phyloP scores from a whole-genome alignment of 2,888 invertebrate genomes.

The Machimus atricapillus region DNA sequence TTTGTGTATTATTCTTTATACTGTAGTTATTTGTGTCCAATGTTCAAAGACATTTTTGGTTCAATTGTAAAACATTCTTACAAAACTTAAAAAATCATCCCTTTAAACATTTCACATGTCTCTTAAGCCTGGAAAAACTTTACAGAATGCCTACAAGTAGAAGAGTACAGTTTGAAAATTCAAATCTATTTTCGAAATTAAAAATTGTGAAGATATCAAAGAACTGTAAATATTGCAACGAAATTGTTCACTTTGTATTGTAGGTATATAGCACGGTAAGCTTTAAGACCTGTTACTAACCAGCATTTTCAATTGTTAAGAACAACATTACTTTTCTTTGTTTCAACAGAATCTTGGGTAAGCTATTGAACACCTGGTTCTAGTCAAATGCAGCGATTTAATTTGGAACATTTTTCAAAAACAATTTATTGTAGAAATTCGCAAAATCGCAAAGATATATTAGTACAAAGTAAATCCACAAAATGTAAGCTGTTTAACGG shows the following conservation, averaged over 20 bases:
- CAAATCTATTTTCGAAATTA: not conserved
- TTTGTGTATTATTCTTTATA: not conserved
- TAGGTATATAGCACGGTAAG: not conserved
- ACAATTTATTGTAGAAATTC: not conserved
- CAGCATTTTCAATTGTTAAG: not conserved
- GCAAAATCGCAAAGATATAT: not conserved
- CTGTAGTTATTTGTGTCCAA: no score
- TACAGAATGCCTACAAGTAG: not conserved
- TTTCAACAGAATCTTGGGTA: constrained; percentile 59
- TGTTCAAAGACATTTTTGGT: no score
- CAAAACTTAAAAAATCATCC: not conserved
- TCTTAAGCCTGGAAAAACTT: not conserved
- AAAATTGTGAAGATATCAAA: not conserved
- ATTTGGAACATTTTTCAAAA: not conserved
- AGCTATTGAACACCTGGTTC: constrained; percentile 66
- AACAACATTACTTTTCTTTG: not conserved
- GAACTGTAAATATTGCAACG: not conserved
- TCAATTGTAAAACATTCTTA: no score
- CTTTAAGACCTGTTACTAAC: not conserved
- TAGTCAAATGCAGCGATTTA: not conserved
- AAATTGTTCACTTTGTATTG: not conserved
- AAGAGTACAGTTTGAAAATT: not conserved
- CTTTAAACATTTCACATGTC: not conserved
- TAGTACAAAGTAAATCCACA: not conserved
- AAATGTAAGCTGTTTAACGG: constrained; percentile 49